Evolutionary conservation across 1,140 invertebrate genomes (phyloP).

Genomic region (Atta colombica): DNA sequence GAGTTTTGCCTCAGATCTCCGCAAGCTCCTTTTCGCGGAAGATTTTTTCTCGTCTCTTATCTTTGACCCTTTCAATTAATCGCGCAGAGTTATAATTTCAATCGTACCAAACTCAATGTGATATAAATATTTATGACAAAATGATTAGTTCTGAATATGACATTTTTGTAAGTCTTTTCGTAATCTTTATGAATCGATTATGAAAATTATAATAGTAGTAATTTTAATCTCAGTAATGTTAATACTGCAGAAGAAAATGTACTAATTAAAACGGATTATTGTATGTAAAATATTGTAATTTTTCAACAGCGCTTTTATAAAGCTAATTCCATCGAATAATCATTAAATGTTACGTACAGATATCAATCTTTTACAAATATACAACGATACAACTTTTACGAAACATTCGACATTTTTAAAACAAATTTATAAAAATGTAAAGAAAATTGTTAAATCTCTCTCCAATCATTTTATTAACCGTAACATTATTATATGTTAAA

Average conservation of each 20-base stretch:
- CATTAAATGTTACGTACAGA: neutral
- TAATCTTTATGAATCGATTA: neutral
- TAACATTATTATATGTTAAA: neutral
- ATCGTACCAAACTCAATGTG: neutral
- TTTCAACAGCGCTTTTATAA: neutral
- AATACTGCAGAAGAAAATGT: neutral
- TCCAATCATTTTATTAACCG: neutral
- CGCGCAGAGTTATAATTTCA: neutral
- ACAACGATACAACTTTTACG: neutral
- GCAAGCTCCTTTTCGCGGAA: conserved; percentile 19
- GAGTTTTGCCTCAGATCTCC: conserved; percentile 3
- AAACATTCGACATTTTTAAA: neutral
- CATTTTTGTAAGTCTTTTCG: neutral
- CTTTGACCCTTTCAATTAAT: conserved; percentile 22
- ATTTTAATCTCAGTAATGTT: neutral
- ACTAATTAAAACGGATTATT: neutral
- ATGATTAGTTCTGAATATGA: neutral
- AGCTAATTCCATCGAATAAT: neutral
- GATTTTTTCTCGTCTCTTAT: neutral
- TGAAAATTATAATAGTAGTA: neutral
- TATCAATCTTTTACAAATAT: neutral
- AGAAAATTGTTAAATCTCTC: neutral
- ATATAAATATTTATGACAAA: conserved; percentile 1
- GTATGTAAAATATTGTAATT: neutral
- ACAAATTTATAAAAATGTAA: neutral